Evolutionary conservation across 2,888 invertebrate species (phyloP), one percentile per base, ranked within the genome.

Genomic region (Laspeyria flexula): DNA sequence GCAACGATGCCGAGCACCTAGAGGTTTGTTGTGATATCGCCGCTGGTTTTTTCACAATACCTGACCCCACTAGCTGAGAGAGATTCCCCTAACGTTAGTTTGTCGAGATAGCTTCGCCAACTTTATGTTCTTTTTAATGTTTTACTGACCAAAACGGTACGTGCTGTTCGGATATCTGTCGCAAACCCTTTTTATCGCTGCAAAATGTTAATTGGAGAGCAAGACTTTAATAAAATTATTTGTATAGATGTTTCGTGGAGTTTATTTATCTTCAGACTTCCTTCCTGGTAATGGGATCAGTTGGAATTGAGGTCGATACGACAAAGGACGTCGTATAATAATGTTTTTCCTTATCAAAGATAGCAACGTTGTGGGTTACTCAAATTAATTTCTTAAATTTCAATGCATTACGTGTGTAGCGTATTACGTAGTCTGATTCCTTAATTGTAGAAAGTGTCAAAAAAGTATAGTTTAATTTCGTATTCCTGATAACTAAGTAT

Each of bases 11-110:
- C 79, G 81, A 81, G 81, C 81, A 86, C 85, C 88, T 82, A 81
- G 84, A 83, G 87, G 88, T 86, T 88, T 90, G 90, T 90, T 88
- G 88, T 88, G 89, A 89, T 90, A 90, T 86, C 86, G 81, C 78
- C 79, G 76, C 66, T 75, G 77, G 81, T 85, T 88, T 88, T 89
- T 86, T 81, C 82, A 82, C 85, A 86, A 86, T 88, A 87, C 88
- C 89, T 88, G 90, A 89, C 85, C 88, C 78, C 71, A 77, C 75
- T 79, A 72, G 73, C 73, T 65, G 73, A 67, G 78, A 81, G 83
- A 85, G 87, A 85, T 87, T 87, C 84, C 75, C 79, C 75, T 81
- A 80, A 82, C 81, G 79, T 79, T 81, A 73, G 75, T 75, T 78
- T 71, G 73, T 75, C 66, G 72, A 76, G 74, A 80, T 80, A 77